phyloP scores from a whole-genome alignment of 1,140 invertebrate species.

The Acromyrmex heyeri region DNA sequence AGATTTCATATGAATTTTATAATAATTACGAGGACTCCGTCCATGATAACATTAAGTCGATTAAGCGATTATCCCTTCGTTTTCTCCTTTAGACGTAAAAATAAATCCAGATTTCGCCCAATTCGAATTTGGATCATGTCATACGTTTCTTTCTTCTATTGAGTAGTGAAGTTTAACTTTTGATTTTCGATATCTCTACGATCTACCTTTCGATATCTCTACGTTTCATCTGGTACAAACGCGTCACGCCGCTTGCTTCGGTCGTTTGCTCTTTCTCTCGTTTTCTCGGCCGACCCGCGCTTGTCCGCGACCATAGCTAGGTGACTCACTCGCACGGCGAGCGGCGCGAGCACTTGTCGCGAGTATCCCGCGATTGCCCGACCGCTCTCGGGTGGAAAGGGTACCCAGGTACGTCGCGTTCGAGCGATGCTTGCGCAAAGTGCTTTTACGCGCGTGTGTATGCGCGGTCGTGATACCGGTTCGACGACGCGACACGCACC shows the following conservation, averaged over 20 bases:
- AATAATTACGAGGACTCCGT: too few relatives aligned
- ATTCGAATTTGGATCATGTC: neutral
- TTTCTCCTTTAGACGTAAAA: too few relatives aligned
- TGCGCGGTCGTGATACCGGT: constrained; percentile 43
- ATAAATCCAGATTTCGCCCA: neutral
- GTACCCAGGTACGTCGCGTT: constrained; percentile 51
- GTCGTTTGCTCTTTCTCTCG: constrained; percentile 39
- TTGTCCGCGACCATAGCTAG: constrained; percentile 59
- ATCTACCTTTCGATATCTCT: too few relatives aligned
- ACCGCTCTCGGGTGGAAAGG: constrained; percentile 57
- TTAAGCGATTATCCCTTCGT: too few relatives aligned
- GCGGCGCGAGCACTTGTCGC: constrained; percentile 72
- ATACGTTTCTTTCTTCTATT: too few relatives aligned
- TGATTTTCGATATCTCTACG: neutral
- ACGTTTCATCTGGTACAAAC: neutral
- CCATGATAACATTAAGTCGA: too few relatives aligned
- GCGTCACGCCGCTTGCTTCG: neutral
- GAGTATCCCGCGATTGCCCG: constrained; percentile 53
- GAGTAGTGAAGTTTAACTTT: neutral
- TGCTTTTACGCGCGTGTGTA: constrained; percentile 66
- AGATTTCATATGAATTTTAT: too few relatives aligned
- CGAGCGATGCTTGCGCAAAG: constrained; percentile 67
- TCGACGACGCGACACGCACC: constrained; percentile 30
- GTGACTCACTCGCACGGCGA: constrained; percentile 70
- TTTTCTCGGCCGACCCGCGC: neutral